Conservation (phyloP, 2,888 invertebrate genomes). For the Volucella inflata region DNA sequence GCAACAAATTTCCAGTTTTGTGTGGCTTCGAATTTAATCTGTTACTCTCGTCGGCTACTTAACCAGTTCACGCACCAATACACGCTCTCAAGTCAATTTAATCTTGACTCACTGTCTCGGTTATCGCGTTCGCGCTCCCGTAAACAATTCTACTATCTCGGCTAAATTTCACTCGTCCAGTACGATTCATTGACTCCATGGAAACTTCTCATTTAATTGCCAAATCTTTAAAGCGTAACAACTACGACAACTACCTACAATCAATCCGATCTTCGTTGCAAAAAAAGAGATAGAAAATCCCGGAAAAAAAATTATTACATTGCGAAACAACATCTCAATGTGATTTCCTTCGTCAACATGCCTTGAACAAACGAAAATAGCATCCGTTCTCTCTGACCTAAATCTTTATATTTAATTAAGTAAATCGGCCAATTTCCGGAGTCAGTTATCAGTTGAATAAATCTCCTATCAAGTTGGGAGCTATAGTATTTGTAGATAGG, state of each 20-base stretch:
- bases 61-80: no score
- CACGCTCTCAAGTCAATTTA: no score
- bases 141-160: no score
- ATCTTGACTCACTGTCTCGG: no score
- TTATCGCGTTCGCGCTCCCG: no score
- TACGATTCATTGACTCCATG: not conserved
- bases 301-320: no score
- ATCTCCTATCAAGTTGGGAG: conserved; percentile 24
- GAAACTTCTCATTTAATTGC: not conserved
- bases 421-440: conserved; percentile 63
- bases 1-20: no score
- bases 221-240: not conserved
- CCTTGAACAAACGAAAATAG: conserved; percentile 3
- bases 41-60: no score
- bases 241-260: not conserved
- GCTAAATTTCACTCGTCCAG: not conserved
- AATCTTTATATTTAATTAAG: conserved; percentile 64
- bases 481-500: conserved; percentile 3
- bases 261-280: no score
- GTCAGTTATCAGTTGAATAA: conserved; percentile 45
- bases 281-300: no score
- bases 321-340: no score
- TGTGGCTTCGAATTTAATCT: no score
- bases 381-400: conserved; percentile 30
- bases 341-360: conserved; percentile 10